Percentiles rank a stretch among this genome's conserved stretches.
Conservation (phyloP, 2,888 invertebrate genomes). For the Trissolcus brochymenae region DNA sequence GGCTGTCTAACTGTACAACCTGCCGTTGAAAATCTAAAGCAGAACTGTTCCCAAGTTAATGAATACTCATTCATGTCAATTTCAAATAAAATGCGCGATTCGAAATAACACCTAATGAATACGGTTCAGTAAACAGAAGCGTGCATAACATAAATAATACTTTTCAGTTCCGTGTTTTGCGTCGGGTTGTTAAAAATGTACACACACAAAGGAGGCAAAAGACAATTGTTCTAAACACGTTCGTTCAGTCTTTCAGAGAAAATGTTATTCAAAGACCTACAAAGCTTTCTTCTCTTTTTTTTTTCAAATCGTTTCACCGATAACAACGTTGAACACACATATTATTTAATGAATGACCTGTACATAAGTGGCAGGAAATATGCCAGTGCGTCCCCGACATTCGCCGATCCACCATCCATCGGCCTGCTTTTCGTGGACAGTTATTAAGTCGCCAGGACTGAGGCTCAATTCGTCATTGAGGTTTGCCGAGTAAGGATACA, state of each 20-base stretch:
- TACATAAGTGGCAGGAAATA: constrained; percentile 96
- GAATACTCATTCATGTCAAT: too few relatives aligned
- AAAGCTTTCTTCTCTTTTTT: too few relatives aligned
- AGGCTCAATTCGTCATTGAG: constrained; percentile 89
- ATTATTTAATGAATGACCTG: constrained; percentile 81
- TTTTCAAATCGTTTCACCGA: too few relatives aligned
- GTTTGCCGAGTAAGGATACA: constrained; percentile 92
- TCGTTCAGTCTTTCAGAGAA: too few relatives aligned
- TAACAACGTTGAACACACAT: too few relatives aligned
- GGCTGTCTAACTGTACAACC: constrained; percentile 14
- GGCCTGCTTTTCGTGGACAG: constrained; percentile 92
- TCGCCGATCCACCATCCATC: constrained; percentile 98
- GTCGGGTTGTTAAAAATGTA: not conserved
- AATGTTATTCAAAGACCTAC: too few relatives aligned
- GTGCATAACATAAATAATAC: not conserved
- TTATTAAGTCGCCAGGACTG: constrained; percentile 87
- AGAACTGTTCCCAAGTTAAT: too few relatives aligned
- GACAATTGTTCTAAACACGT: too few relatives aligned
- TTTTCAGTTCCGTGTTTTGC: not conserved
- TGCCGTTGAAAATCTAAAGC: too few relatives aligned
- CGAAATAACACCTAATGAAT: too few relatives aligned
- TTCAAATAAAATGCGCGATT: too few relatives aligned
- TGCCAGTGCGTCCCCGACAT: constrained; percentile 89
- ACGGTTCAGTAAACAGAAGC: not conserved
- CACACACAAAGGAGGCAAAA: not conserved